Percentiles rank a stretch among this genome's conserved stretches.
These are phyloP conservation scores for Lepidochitona cinerea DNA, from an alignment of 2,888 invertebrate species.

Conservation along the genomic window DNA sequence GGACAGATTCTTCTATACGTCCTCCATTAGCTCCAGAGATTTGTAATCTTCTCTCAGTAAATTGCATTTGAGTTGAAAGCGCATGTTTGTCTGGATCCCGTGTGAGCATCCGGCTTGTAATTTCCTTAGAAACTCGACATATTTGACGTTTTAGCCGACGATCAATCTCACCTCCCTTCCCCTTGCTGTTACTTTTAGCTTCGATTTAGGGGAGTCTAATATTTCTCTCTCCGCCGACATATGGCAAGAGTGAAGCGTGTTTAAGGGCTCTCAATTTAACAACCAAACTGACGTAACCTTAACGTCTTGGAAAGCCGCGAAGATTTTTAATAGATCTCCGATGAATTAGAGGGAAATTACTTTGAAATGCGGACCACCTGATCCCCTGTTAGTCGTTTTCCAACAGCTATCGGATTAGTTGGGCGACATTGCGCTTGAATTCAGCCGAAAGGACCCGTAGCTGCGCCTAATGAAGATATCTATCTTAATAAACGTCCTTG, in stretches of 20 bases:
- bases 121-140: conserved; percentile 7
- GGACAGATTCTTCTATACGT: background rate
- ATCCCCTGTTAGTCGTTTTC: conserved; percentile 12
- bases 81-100: conserved; percentile 1
- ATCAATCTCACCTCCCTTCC: conserved; percentile 10
- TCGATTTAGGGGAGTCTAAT: no score
- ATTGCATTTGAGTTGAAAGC: conserved; percentile 9
- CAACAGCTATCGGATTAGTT: background rate
- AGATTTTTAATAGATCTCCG: conserved; percentile 15
- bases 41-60: background rate
- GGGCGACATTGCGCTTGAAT: conserved; percentile 5
- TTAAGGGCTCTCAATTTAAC: background rate
- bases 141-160: conserved; percentile 8
- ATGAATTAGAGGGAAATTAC: conserved; percentile 21
- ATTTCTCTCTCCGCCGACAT: conserved; percentile 8
- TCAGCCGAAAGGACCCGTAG: conserved; percentile 6
- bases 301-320: conserved; percentile 7
- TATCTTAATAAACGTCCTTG: conserved; percentile 14
- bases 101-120: conserved; percentile 2
- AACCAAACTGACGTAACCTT: conserved; percentile 3
- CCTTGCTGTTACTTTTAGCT: no score
- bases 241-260: background rate
- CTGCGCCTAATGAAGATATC: conserved; percentile 3
- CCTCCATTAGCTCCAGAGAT: background rate
- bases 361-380: conserved; percentile 17